These are phyloP conservation scores for Phaetusa simplex DNA, from an alignment of 2,113 vertebrate genomes.

Conservation along the genomic window DNA sequence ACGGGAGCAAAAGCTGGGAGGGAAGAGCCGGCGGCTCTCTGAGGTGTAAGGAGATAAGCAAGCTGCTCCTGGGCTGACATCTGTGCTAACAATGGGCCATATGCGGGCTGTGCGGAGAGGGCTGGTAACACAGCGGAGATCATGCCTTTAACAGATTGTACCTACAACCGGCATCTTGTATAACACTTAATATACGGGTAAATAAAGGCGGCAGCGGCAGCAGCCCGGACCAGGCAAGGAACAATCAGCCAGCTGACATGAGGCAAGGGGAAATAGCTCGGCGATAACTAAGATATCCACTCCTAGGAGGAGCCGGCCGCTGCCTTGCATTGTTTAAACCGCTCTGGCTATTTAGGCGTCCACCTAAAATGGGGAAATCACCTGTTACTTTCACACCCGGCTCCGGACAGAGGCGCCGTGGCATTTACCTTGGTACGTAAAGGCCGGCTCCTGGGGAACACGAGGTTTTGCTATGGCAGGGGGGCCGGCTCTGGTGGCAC, in stretches of 20 bases:
- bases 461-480: not conserved
- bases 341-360: not conserved
- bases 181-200: not conserved
- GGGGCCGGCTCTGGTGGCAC: not conserved
- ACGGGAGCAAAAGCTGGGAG: not conserved
- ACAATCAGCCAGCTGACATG: not conserved
- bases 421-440: not conserved
- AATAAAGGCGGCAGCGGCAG: not conserved
- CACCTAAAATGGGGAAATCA: not conserved
- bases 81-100: slow-evolving; percentile 41
- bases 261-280: not conserved
- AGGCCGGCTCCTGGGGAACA: not conserved
- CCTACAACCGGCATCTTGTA: not conserved
- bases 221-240: not conserved
- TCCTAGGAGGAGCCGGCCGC: not conserved
- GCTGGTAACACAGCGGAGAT: not conserved
- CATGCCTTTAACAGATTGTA: slow-evolving; percentile 11
- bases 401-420: not conserved
- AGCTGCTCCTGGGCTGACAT: slow-evolving; percentile 22
- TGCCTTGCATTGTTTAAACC: not conserved
- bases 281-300: not conserved
- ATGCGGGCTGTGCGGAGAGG: not conserved
- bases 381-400: not conserved
- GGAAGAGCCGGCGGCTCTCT: not conserved
- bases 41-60: slow-evolving; percentile 20